Evolutionary conservation across 2,113 vertebrate genomes (phyloP).

Genomic region (Uropsilus gracilis): DNA sequence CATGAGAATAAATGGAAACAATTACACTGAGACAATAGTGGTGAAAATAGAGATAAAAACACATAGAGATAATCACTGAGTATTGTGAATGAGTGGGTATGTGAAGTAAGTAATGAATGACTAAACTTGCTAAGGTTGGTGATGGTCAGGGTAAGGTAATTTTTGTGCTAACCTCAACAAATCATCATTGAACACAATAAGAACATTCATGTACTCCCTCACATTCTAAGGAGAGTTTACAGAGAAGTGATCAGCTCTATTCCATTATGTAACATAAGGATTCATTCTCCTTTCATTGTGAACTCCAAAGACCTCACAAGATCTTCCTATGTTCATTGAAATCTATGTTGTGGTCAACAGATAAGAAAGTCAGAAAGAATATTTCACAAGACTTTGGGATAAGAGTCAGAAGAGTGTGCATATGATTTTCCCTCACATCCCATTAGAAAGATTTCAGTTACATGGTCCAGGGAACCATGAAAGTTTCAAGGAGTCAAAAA

Average conservation of each 20-base stretch:
- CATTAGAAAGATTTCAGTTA: background rate
- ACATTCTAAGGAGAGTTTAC: background rate
- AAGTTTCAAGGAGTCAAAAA: background rate
- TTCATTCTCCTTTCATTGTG: background rate
- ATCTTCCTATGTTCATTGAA: background rate
- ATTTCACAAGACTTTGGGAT: background rate
- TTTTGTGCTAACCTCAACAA: background rate
- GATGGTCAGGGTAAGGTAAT: background rate
- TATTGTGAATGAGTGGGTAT: background rate
- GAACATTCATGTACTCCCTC: background rate
- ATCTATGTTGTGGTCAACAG: background rate
- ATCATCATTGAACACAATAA: background rate
- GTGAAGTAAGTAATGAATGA: background rate
- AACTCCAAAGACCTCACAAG: too few species aligned
- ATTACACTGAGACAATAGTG: background rate
- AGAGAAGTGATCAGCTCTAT: background rate
- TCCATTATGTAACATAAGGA: background rate
- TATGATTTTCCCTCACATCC: background rate
- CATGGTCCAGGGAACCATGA: background rate
- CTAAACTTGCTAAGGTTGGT: background rate
- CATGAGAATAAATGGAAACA: background rate
- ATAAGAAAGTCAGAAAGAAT: background rate
- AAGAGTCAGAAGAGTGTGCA: background rate
- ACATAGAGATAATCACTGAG: background rate
- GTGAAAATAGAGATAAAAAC: background rate